Conservation (phyloP, 2,797 vertebrate species). For the Parauchenoglanis punctatus region DNA sequence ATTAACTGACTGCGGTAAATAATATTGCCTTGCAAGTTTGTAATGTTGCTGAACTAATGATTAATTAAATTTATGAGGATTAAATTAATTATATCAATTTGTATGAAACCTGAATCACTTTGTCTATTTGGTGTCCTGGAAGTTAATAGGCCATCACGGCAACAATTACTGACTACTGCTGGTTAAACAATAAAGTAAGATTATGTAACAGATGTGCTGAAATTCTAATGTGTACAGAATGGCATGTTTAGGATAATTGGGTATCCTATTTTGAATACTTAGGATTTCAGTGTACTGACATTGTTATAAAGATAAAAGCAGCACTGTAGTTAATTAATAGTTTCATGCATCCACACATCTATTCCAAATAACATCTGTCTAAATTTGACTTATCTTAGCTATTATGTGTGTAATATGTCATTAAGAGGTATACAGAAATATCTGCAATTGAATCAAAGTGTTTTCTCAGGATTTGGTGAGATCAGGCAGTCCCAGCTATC, state of each 20-base stretch:
- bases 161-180: not conserved
- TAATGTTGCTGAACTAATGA: not conserved
- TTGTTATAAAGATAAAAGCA: not conserved
- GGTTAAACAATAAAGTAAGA: not conserved
- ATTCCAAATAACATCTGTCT: slow-evolving; percentile 33
- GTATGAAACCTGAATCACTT: not conserved
- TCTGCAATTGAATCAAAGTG: slow-evolving; percentile 11
- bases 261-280: not conserved
- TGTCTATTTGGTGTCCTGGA: not conserved
- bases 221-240: not conserved
- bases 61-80: not conserved
- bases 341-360: slow-evolving; percentile 6
- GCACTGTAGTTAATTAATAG: not conserved
- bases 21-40: not conserved
- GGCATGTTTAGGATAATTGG: not conserved
- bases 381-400: slow-evolving; percentile 39
- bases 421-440: slow-evolving; percentile 37
- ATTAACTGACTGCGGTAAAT: not conserved
- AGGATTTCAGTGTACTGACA: not conserved
- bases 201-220: not conserved
- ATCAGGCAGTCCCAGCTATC: slow-evolving; percentile 17
- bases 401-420: slow-evolving; percentile 39
- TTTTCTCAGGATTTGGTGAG: slow-evolving; percentile 15
- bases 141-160: not conserved
- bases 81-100: not conserved